A percentile compares a stretch with the other conserved stretches of the same genome.
Evolutionary conservation across 2,888 invertebrate genomes (phyloP).

Genomic region (Monoplex corrugatus): DNA sequence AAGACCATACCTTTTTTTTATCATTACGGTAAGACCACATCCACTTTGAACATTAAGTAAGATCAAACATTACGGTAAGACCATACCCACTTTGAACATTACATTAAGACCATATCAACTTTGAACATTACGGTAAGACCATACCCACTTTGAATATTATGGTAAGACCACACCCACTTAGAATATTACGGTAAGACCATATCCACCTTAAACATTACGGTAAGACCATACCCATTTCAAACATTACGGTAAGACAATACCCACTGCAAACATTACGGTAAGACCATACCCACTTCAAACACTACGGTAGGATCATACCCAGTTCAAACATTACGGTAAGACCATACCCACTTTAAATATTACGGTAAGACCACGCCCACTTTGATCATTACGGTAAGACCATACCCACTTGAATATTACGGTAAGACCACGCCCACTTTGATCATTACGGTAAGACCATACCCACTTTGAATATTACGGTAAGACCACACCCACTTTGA

Average conservation of each 20-base stretch:
- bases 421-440: not conserved
- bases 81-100: not conserved
- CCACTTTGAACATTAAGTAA: not conserved
- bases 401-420: not conserved
- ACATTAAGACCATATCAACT: not conserved
- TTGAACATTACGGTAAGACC: not conserved
- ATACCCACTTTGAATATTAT: not conserved
- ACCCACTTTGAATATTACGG: not conserved
- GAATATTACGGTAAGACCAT: not conserved
- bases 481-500: not conserved
- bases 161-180: not conserved
- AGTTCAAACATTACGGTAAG: not conserved
- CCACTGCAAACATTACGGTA: too few species aligned
- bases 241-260: too few species aligned
- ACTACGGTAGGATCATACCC: not conserved
- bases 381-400: not conserved
- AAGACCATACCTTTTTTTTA: not conserved
- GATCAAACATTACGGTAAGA: not conserved
- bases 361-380: too few species aligned
- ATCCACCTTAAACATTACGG: too few species aligned
- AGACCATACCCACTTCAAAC: too few species aligned
- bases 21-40: not conserved
- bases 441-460: not conserved
- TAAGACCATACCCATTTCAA: too few species aligned
- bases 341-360: too few species aligned